Percentiles rank a stretch among this genome's conserved stretches.
phyloP scores from a whole-genome alignment of 2,888 invertebrate species.

The Sisyra terminalis region DNA sequence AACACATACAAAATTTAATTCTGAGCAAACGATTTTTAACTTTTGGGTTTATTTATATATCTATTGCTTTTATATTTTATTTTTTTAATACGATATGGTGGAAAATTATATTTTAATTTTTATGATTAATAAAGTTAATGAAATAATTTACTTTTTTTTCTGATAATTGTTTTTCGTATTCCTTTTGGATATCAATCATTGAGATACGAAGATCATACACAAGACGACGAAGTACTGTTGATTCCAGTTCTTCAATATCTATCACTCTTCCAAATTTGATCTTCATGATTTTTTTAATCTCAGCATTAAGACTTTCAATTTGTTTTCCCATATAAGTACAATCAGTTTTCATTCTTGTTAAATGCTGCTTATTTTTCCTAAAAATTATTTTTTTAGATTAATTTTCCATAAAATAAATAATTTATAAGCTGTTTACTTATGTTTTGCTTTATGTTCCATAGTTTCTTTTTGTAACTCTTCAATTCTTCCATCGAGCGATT shows the following conservation, averaged over 20 bases:
- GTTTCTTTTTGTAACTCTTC: slow-evolving; percentile 49
- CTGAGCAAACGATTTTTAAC: too few relatives aligned
- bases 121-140: too few relatives aligned
- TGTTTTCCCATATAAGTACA: slow-evolving; percentile 44
- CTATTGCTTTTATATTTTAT: too few relatives aligned
- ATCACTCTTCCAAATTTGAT: slow-evolving; percentile 38
- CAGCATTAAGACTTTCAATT: slow-evolving; percentile 36
- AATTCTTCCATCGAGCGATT: slow-evolving; percentile 40
- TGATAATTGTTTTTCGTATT: slow-evolving; percentile 28
- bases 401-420: neutral
- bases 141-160: slow-evolving; percentile 24
- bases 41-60: too few relatives aligned
- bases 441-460: slow-evolving; percentile 37
- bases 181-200: slow-evolving; percentile 26
- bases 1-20: too few relatives aligned
- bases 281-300: slow-evolving; percentile 31
- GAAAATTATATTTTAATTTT: too few relatives aligned
- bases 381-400: neutral
- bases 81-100: too few relatives aligned
- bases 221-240: slow-evolving; percentile 34
- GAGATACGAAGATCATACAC: slow-evolving; percentile 35
- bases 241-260: slow-evolving; percentile 35
- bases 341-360: slow-evolving; percentile 54
- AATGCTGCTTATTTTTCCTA: slow-evolving; percentile 48
- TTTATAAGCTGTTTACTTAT: slow-evolving; percentile 42